Evolutionary conservation across 2,113 vertebrate species (phyloP).

Genomic region (Dermatemys mawii): DNA sequence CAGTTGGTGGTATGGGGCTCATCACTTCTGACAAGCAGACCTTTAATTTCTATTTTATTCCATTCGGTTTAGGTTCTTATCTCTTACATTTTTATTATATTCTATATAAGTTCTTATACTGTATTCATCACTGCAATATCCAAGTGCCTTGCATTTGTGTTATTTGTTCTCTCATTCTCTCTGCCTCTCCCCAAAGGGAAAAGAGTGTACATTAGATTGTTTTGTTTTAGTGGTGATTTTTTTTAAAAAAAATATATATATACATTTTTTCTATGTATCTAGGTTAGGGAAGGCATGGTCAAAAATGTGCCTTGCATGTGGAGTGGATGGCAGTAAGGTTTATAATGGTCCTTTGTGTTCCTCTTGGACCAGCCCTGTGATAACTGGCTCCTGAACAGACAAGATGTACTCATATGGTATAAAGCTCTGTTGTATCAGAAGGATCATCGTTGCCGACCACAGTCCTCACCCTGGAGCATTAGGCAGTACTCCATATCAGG

Average conservation of each 20-base stretch:
- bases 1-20: not conserved
- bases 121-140: not conserved
- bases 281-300: not conserved
- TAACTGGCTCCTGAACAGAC: not conserved
- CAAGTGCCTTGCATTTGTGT: not conserved
- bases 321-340: not conserved
- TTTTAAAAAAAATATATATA: not conserved
- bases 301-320: not conserved
- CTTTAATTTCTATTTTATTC: not conserved
- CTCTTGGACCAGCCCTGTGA: not conserved
- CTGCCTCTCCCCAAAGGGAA: not conserved
- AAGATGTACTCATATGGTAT: not conserved
- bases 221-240: not conserved
- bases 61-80: not conserved
- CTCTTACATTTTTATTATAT: not conserved
- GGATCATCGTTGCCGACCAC: not conserved
- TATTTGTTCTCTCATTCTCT: not conserved
- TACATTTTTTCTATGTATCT: not conserved
- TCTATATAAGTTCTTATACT: not conserved
- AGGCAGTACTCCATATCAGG: not conserved
- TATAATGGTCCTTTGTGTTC: not conserved
- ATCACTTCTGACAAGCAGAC: not conserved
- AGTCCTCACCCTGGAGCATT: not conserved
- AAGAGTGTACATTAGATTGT: not conserved
- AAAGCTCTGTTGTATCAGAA: not conserved